Conservation (phyloP, 2,797 vertebrate species). For the Simalia tracyae region DNA sequence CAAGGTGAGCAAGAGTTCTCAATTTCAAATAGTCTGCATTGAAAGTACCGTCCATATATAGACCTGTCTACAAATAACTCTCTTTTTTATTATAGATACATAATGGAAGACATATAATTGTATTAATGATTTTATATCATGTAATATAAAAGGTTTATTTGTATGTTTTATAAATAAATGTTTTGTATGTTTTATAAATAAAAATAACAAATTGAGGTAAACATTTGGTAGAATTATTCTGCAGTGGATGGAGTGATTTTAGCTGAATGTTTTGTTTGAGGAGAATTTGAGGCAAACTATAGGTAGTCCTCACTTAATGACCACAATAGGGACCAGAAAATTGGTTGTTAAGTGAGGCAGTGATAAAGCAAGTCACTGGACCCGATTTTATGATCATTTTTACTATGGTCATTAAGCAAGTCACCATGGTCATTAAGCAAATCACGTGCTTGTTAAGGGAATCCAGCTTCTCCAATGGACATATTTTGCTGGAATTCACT, state of each 20-base stretch:
- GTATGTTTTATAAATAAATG: not conserved
- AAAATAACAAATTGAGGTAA: not conserved
- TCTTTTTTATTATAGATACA: not conserved
- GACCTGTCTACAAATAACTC: not conserved
- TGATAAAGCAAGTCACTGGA: too few species aligned
- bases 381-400: too few species aligned
- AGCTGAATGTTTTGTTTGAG: not conserved
- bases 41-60: not conserved
- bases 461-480: too few species aligned
- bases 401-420: too few species aligned
- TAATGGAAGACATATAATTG: not conserved
- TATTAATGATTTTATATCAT: not conserved
- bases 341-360: too few species aligned
- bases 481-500: too few species aligned
- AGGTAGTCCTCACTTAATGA: too few species aligned
- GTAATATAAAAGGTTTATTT: not conserved
- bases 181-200: not conserved
- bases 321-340: too few species aligned
- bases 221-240: not conserved
- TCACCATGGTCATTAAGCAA: too few species aligned
- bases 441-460: too few species aligned
- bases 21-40: not conserved
- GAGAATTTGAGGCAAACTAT: not conserved
- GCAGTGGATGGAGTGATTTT: not conserved
- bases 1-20: constrained; percentile 77